Conservation (phyloP, 2,797 vertebrate genomes). For the Sebastes jordani region DNA sequence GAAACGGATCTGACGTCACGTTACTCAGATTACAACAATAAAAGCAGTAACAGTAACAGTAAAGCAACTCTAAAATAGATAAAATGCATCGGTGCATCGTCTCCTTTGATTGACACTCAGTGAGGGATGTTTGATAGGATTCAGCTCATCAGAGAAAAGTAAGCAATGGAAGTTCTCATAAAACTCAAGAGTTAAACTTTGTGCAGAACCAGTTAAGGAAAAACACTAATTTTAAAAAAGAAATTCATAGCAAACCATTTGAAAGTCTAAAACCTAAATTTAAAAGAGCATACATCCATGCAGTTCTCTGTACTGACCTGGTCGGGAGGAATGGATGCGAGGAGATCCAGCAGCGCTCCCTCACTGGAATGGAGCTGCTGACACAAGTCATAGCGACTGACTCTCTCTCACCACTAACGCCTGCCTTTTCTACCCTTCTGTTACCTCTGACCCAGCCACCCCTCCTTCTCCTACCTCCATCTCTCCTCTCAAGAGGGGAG, state of each 20-base stretch:
- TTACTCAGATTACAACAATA: too few species aligned
- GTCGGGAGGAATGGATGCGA: background rate
- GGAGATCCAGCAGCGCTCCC: constrained; percentile 38
- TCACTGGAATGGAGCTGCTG: constrained; percentile 39
- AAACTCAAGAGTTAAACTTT: background rate
- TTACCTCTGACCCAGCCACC: constrained; percentile 34
- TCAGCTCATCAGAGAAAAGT: background rate
- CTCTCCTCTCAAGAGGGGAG: constrained; percentile 39
- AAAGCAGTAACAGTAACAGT: too few species aligned
- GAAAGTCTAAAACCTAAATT: background rate
- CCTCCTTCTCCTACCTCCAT: background rate
- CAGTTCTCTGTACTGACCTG: constrained; percentile 54
- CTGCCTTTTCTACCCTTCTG: constrained; percentile 48
- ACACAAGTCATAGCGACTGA: constrained; percentile 52
- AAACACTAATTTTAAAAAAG: background rate
- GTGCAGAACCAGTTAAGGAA: background rate
- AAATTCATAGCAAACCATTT: accelerated
- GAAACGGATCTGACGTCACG: too few species aligned
- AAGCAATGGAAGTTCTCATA: background rate
- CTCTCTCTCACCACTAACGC: constrained; percentile 16
- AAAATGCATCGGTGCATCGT: too few species aligned
- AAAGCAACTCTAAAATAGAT: too few species aligned
- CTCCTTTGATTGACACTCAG: background rate
- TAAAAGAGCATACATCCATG: background rate
- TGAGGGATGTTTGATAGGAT: background rate